A percentile compares a stretch with the other conserved stretches of the same genome.
These are phyloP conservation scores for Muscicapa comitata DNA, from an alignment of 2,797 vertebrate genomes.

Conservation along the genomic window DNA sequence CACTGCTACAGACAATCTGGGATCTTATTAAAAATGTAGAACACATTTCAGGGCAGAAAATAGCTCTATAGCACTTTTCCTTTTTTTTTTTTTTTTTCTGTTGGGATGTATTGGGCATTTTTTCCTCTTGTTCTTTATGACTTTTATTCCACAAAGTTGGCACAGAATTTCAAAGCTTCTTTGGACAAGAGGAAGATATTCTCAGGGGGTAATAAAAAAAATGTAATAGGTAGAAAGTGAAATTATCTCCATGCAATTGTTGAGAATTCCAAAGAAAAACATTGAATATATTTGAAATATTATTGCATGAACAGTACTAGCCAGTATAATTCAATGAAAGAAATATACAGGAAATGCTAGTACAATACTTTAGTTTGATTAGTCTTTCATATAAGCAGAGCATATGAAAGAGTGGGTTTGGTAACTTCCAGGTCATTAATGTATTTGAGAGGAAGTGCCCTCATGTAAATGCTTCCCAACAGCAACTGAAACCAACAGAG, in stretches of 20 bases:
- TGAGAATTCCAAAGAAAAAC: not conserved
- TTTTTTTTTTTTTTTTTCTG: not conserved
- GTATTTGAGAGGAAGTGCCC: not conserved
- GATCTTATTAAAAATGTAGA: constrained; percentile 78
- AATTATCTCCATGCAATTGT: not conserved
- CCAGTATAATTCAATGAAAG: not conserved
- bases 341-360: not conserved
- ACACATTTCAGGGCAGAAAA: constrained; percentile 71
- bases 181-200: not conserved
- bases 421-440: not conserved
- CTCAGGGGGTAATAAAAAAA: not conserved
- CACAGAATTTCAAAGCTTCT: constrained; percentile 15
- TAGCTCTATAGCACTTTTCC: constrained; percentile 65
- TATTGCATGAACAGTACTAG: not conserved
- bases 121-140: not conserved
- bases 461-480: not conserved
- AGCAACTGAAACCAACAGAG: not conserved
- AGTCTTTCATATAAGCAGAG: not conserved
- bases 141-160: constrained; percentile 20
- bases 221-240: not conserved
- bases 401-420: not conserved
- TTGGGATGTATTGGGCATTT: not conserved
- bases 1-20: constrained; percentile 72
- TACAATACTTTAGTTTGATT: not conserved
- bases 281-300: not conserved